Conservation (phyloP, 2,888 invertebrate genomes). For the Andrena bucephala region DNA sequence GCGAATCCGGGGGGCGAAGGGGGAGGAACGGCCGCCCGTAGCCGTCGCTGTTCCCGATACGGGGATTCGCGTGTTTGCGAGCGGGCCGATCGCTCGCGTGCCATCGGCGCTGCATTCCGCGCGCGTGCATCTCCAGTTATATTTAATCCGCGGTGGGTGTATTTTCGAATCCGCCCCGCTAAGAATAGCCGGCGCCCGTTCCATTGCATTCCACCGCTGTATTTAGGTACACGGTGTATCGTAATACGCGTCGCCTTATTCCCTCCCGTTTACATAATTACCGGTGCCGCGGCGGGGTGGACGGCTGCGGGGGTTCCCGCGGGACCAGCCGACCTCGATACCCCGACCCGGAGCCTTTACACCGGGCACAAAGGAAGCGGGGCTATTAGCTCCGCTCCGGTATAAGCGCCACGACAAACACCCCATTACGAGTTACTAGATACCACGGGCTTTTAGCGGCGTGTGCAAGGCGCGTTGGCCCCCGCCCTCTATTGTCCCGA, state of each 20-base stretch:
- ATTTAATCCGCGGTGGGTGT: conserved; percentile 75
- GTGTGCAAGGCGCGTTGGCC: too few species aligned
- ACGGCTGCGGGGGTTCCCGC: not conserved
- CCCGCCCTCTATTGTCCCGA: too few species aligned
- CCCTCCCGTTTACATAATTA: conserved; percentile 38
- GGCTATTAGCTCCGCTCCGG: too few species aligned
- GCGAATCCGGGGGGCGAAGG: conserved; percentile 3
- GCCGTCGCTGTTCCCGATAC: conserved; percentile 24
- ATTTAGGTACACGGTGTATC: conserved; percentile 66
- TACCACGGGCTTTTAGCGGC: too few species aligned
- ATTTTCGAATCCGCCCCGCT: conserved; percentile 73
- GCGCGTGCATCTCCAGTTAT: conserved; percentile 69
- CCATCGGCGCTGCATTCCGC: conserved; percentile 66
- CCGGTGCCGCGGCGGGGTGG: not conserved
- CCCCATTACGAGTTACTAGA: too few species aligned
- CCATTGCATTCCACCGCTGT: conserved; percentile 75
- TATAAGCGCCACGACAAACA: too few species aligned
- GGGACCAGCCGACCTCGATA: not conserved
- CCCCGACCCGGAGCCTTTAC: not conserved
- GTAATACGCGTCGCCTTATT: conserved; percentile 54
- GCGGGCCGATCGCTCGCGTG: conserved; percentile 59
- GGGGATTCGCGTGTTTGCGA: conserved; percentile 58
- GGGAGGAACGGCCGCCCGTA: not conserved
- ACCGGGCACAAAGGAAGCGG: too few species aligned
- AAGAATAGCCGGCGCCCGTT: conserved; percentile 75